Base-by-base conservation (phyloP, 2,113 vertebrate species). In the Macroglossus sobrinus region DNA sequence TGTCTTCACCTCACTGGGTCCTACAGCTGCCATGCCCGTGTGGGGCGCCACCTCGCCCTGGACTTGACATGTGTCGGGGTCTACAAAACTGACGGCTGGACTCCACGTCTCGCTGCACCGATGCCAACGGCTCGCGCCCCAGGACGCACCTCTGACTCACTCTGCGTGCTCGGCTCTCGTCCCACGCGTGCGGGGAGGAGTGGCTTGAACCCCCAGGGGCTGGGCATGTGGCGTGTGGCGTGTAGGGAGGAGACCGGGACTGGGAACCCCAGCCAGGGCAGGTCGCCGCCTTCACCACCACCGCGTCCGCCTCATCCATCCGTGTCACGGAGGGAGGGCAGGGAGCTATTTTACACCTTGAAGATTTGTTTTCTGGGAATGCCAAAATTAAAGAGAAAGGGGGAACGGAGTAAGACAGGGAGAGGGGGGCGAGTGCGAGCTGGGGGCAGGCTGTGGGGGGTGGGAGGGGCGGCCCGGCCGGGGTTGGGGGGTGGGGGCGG, bases 321-420 rank as follows among this genome's bases (percentile, higher is more conserved):
- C 95, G 96, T 75, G 45, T 66, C 87, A 74, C 81, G 33, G 79
- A 89, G 89, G 35, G 45, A 40, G 97, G 97, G 97, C 96, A 98
- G 98, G 97, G 92, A 97, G 98, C 88, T 95, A 97, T 97, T 98
- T 98, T 19, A 18, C 97, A 94, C 95, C 96, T 82, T 7, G 94
- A 98, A 71, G 11, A 87, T 96, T 93, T 79, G 7, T 93, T 97
- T 96, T 76, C 89, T 59, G 0, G 1, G 79, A 75, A 93, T 95
- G 95, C 57, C 94, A 92, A 89, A 94, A 96, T 59, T 2, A 87
- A 97, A 94, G 68, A 35, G n/a, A 93, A 63, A 15, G 9, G 89
- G 92, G 84, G 90, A 79, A 76, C 30, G 75, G 85, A 89, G 50
- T 0, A 0, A 45, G 68, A 93, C 2, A 26, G 93, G 98, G 89